Conservation (phyloP, 2,888 invertebrate genomes). For the Proisotoma minuta region DNA sequence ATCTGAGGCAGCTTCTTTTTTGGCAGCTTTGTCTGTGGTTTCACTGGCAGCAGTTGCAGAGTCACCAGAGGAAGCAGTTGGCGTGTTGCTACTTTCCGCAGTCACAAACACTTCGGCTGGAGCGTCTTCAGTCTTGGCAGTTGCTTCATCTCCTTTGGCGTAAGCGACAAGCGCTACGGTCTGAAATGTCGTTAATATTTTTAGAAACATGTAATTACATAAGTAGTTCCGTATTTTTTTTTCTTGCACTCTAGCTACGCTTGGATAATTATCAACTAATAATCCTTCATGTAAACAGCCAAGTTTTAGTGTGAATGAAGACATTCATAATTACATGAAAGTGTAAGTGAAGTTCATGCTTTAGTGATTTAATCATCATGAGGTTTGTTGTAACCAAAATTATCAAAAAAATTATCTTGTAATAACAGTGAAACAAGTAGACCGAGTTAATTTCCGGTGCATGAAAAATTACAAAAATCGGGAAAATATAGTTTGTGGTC, state of each 20-base stretch:
- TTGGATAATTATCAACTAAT: no score
- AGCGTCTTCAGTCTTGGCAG: neutral
- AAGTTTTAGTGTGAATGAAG: no score
- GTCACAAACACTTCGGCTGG: constrained; percentile 12
- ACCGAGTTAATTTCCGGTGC: no score
- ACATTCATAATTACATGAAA: no score
- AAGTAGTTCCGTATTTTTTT: no score
- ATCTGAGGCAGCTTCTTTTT: constrained; percentile 1
- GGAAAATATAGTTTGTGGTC: neutral
- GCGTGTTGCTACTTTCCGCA: constrained; percentile 5
- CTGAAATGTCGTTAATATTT: no score
- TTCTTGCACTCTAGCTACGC: no score
- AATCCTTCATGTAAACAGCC: no score
- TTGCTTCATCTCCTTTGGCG: neutral
- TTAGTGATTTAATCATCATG: constrained; percentile 5
- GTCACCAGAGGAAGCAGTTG: constrained; percentile 19
- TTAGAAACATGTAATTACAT: no score
- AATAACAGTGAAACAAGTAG: no score
- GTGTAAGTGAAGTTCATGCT: constrained; percentile 1
- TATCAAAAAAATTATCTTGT: no score
- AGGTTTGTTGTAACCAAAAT: neutral
- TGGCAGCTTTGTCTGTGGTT: neutral
- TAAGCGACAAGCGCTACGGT: constrained; percentile 10
- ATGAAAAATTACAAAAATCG: no score
- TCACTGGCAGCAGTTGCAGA: neutral